These are phyloP conservation scores for Yponomeuta cagnagella DNA, from an alignment of 2,888 invertebrate species.

Conservation along the genomic window DNA sequence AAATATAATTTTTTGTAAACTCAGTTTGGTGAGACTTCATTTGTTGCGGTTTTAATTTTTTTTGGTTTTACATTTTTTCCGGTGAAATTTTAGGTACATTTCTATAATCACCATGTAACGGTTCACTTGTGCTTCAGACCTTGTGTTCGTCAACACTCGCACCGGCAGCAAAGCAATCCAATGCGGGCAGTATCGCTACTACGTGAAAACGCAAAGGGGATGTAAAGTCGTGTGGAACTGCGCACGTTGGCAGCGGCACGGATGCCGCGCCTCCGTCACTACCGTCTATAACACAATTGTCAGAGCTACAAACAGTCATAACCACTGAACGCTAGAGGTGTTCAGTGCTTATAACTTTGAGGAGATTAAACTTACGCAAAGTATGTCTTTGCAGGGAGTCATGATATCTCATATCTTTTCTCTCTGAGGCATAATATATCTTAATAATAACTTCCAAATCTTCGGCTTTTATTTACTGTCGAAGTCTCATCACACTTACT, in stretches of 20 bases:
- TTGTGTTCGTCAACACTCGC: background rate
- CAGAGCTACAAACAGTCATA: slow-evolving; percentile 60
- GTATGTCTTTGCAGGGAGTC: too few relatives aligned
- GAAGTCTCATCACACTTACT: too few relatives aligned
- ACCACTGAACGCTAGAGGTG: slow-evolving; percentile 31
- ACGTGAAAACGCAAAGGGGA: background rate
- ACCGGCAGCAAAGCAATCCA: background rate
- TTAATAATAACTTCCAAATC: too few relatives aligned
- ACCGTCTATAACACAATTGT: slow-evolving; percentile 42
- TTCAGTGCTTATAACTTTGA: background rate
- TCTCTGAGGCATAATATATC: too few relatives aligned
- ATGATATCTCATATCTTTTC: too few relatives aligned
- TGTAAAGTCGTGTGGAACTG: background rate
- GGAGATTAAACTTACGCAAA: too few relatives aligned
- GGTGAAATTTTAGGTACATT: background rate
- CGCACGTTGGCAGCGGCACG: background rate
- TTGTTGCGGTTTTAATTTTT: background rate
- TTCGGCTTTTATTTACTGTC: too few relatives aligned
- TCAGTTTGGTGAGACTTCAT: background rate
- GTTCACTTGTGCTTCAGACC: background rate
- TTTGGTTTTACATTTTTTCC: background rate
- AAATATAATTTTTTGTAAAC: too few relatives aligned
- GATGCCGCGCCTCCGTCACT: background rate
- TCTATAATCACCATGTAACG: background rate
- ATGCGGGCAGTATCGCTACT: background rate